Percentiles rank a stretch among this genome's conserved stretches.
phyloP scores from a whole-genome alignment of 2,113 vertebrate genomes.

The Corynorhinus townsendii region DNA sequence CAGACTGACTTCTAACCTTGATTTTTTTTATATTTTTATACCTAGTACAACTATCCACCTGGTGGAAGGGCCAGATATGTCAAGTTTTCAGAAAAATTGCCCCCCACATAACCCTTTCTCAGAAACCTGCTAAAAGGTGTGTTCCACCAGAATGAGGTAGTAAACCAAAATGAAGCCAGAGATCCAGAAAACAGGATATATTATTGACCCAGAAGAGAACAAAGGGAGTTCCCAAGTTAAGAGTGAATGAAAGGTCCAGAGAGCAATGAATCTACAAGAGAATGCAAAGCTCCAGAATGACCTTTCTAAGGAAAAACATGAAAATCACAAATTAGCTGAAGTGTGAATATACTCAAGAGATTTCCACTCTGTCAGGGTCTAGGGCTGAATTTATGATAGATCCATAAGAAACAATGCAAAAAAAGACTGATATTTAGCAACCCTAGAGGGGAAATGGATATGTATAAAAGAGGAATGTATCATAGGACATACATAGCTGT shows the following conservation, averaged over 20 bases:
- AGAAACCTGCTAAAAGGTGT: background rate
- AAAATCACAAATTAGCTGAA: background rate
- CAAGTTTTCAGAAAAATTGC: background rate
- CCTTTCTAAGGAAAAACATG: background rate
- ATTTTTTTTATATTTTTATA: constrained; percentile 33
- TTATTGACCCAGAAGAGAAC: background rate
- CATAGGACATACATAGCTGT: background rate
- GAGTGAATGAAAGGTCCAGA: background rate
- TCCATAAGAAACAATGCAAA: background rate
- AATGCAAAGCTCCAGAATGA: background rate
- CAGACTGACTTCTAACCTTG: background rate
- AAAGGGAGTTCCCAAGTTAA: background rate
- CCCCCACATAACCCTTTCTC: background rate
- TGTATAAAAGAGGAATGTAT: background rate
- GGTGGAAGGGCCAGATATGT: background rate
- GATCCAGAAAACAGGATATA: background rate
- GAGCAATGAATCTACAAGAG: background rate
- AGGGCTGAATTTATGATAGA: background rate
- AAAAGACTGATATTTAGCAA: background rate
- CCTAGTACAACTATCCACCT: background rate
- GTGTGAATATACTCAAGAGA: background rate
- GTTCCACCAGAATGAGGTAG: background rate
- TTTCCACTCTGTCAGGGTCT: background rate
- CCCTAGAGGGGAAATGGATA: background rate
- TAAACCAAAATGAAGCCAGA: background rate